Percentiles rank a stretch among this genome's conserved stretches.
Conservation (phyloP, 2,888 invertebrate species). For the Lasiommata megera region DNA sequence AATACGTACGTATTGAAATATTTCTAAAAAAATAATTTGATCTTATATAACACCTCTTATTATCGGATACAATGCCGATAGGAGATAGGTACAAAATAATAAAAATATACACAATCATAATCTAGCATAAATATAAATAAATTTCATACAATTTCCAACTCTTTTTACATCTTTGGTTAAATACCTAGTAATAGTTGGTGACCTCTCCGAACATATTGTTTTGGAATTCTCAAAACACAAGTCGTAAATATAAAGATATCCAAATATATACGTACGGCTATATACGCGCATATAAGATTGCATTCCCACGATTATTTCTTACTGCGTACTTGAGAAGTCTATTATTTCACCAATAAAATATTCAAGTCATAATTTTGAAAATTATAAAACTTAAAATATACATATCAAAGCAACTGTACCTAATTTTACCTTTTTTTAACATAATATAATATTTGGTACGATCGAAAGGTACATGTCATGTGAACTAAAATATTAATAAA, state of each 20-base stretch:
- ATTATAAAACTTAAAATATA: too few relatives aligned
- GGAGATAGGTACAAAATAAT: background rate
- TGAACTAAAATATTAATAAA: too few relatives aligned
- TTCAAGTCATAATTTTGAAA: too few relatives aligned
- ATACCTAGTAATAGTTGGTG: conserved; percentile 73
- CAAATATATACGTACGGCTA: background rate
- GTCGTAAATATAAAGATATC: background rate
- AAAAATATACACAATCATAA: conserved; percentile 24
- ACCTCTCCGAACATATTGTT: conserved; percentile 54
- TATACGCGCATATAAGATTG: conserved; percentile 15
- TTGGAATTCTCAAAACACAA: conserved; percentile 28
- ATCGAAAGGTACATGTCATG: too few relatives aligned
- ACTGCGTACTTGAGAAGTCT: too few relatives aligned
- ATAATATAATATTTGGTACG: too few relatives aligned
- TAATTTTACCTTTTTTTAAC: too few relatives aligned
- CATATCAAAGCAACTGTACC: too few relatives aligned
- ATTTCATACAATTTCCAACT: conserved; percentile 61
- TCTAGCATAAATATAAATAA: conserved; percentile 39
- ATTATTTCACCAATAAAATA: too few relatives aligned
- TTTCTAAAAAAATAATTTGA: background rate
- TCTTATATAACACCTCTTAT: background rate
- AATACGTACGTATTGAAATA: too few relatives aligned
- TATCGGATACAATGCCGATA: background rate
- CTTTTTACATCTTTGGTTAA: conserved; percentile 78
- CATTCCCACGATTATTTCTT: background rate